Evolutionary conservation across 2,797 vertebrate genomes (phyloP), one percentile per base, ranked within the genome.

Genomic region (Eremophila alpestris): DNA sequence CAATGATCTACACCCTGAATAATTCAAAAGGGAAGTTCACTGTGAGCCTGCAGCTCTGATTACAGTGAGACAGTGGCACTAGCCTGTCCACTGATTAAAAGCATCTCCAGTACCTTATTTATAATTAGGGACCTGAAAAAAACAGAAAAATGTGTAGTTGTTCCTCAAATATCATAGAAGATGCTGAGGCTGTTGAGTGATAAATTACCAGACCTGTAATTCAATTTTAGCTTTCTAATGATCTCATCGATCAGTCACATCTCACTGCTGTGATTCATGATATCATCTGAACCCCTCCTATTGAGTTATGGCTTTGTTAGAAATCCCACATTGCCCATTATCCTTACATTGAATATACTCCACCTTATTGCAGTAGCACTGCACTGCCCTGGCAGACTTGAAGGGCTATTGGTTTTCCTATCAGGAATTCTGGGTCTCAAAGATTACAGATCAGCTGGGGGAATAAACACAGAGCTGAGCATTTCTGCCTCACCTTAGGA

Each of bases 221-320:
- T 96, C 91, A 91, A 74, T 94, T 69, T 89, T 59, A 82, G 58
- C 11, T 76, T 93, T 95, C 40, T 96, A 96, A 97, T 94, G 92
- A 96, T 88, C 93, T 94, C 96, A 96, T 96, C 19, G 10, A 95
- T 97, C 97, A 93, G 92, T 97, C 95, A 88, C 60, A 46, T 60
- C 94, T 90, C 91, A 45, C 11, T 26, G 78, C 67, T 90, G 60
- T 13, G 1, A 94, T 93, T 88, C 86, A 27, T 62, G 77, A 76
- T 92, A 95, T 81, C 52, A 89, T 89, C 81, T 83, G 81, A 93
- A 52, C 68, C 55, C 51, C 29, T 10, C 70, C 55, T 93, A 95
- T 51, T 93, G 88, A 96, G 73, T 96, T 97, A 95, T 56, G 67
- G 54, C 73, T 97, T 93, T 89, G 71, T 94, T 89, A 90, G 69